These are phyloP conservation scores for Rhopalosiphum nymphaeae DNA, from an alignment of 2,888 invertebrate species.

Conservation along the genomic window DNA sequence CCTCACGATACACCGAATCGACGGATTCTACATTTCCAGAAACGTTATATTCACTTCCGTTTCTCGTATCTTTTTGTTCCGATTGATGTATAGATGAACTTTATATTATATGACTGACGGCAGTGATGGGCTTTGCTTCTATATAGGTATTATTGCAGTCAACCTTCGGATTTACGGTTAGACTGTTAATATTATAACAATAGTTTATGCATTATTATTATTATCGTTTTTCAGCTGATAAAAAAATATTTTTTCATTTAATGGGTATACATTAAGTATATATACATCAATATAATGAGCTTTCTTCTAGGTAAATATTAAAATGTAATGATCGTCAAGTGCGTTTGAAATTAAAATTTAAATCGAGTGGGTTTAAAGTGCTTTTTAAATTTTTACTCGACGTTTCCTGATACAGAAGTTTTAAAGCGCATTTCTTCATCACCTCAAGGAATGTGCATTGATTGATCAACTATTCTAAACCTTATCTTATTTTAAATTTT, in stretches of 20 bases:
- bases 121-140: background rate
- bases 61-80: background rate
- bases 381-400: background rate
- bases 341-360: background rate
- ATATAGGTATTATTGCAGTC: background rate
- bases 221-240: background rate
- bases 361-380: background rate
- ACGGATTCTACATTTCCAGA: background rate
- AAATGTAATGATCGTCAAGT: background rate
- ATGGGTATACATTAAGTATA: background rate
- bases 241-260: background rate
- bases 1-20: background rate
- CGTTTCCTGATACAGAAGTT: background rate
- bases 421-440: background rate
- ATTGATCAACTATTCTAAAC: background rate
- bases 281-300: background rate
- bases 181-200: background rate
- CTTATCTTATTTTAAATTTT: background rate
- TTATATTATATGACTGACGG: background rate
- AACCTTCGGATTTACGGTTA: background rate
- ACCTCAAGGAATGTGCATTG: background rate
- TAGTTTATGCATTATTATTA: background rate
- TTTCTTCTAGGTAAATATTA: background rate
- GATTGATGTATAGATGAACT: background rate
- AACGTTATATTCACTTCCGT: conserved; percentile 21